Conservation (phyloP, 2,888 invertebrate genomes). For the Dicyrtoma fusca region DNA sequence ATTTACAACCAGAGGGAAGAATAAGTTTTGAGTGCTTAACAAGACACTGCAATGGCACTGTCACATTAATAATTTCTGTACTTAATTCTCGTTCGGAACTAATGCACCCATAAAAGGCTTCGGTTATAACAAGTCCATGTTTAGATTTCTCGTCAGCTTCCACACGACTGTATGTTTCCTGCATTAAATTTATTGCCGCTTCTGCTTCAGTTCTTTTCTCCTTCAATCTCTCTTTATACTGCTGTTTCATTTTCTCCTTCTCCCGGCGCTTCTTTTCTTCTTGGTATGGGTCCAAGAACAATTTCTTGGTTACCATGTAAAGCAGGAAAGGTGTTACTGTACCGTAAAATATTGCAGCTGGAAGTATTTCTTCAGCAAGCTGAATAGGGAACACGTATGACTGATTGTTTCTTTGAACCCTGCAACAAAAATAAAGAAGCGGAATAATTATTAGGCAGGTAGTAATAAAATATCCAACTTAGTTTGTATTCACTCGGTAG, state of each 20-base stretch:
- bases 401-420: slow-evolving; percentile 84
- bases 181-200: slow-evolving; percentile 87
- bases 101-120: slow-evolving; percentile 77
- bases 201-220: slow-evolving; percentile 83
- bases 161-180: slow-evolving; percentile 83
- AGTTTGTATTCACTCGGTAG: too few relatives aligned
- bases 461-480: neutral
- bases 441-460: too few relatives aligned
- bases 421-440: slow-evolving; percentile 60
- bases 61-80: slow-evolving; percentile 80
- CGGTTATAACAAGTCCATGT: slow-evolving; percentile 81
- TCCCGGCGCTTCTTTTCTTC: slow-evolving; percentile 77
- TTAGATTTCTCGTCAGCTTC: slow-evolving; percentile 78
- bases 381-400: slow-evolving; percentile 86
- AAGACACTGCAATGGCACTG: slow-evolving; percentile 91
- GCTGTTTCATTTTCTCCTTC: slow-evolving; percentile 78
- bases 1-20: slow-evolving; percentile 84
- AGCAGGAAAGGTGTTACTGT: slow-evolving; percentile 82
- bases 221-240: slow-evolving; percentile 72
- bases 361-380: slow-evolving; percentile 85
- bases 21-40: slow-evolving; percentile 88
- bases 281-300: slow-evolving; percentile 82
- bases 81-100: slow-evolving; percentile 49
- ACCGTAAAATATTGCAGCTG: slow-evolving; percentile 90
- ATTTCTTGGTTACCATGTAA: slow-evolving; percentile 79